These are phyloP conservation scores for Arnoldichthys spilopterus DNA, from an alignment of 2,797 vertebrate genomes.

Conservation along the genomic window DNA sequence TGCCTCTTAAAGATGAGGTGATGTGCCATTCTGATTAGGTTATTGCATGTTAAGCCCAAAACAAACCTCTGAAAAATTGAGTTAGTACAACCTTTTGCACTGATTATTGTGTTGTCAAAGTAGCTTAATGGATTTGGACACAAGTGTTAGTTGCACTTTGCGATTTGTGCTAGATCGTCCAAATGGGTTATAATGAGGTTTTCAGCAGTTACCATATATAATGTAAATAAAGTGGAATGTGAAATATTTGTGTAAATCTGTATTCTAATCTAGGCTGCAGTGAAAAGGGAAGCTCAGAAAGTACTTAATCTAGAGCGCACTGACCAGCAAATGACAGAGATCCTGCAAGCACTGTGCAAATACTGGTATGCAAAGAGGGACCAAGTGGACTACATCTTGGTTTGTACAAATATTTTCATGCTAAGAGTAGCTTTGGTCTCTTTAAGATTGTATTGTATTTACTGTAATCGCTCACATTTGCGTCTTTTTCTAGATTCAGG, in stretches of 20 bases:
- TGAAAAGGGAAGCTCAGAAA: constrained; percentile 60
- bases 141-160: too few relatives aligned
- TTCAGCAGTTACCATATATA: too few relatives aligned
- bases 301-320: constrained; percentile 59
- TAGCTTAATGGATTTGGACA: too few relatives aligned
- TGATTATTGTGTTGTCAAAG: too few relatives aligned
- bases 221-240: background rate
- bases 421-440: background rate
- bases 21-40: too few relatives aligned
- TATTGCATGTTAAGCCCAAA: too few relatives aligned
- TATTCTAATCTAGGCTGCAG: constrained; percentile 45
- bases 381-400: constrained; percentile 66
- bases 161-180: too few relatives aligned
- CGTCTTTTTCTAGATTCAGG: constrained; percentile 58
- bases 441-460: background rate
- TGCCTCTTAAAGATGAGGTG: too few relatives aligned
- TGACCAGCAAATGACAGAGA: constrained; percentile 60
- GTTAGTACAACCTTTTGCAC: too few relatives aligned
- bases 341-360: constrained; percentile 62
- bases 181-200: too few relatives aligned
- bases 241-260: background rate
- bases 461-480: background rate
- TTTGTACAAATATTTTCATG: constrained; percentile 43
- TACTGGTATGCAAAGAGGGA: constrained; percentile 63
- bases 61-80: too few relatives aligned